phyloP scores from a whole-genome alignment of 2,888 invertebrate species.

The Lasioglossum zephyrum region DNA sequence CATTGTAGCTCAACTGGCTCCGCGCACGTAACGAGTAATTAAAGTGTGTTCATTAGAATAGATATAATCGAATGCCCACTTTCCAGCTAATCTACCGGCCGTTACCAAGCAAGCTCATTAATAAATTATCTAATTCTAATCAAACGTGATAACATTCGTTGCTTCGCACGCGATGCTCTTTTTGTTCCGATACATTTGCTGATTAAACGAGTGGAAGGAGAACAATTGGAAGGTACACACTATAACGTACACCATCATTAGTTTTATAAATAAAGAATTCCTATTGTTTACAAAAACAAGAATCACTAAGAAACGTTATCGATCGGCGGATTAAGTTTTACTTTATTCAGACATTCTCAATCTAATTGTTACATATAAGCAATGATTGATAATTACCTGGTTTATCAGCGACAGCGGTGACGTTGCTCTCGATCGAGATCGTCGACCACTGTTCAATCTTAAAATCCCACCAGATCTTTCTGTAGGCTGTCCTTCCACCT shows the following conservation, averaged over 20 bases:
- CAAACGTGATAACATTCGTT: conserved; percentile 31
- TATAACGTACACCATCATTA: neutral
- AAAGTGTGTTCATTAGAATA: neutral
- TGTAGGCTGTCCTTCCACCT: neutral
- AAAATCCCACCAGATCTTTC: conserved; percentile 38
- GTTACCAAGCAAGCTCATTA: conserved; percentile 23
- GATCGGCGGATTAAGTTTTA: neutral
- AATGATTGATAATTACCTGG: conserved; percentile 25
- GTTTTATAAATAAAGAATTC: neutral
- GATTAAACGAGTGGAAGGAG: conserved; percentile 30
- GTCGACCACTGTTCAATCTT: conserved; percentile 9
- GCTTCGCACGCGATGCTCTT: conserved; percentile 45
- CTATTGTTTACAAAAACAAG: neutral
- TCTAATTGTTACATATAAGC: neutral
- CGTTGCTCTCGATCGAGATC: conserved; percentile 8
- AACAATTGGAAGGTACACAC: neutral
- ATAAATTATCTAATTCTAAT: conserved; percentile 42
- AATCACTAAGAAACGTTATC: neutral
- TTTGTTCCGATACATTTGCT: conserved; percentile 43
- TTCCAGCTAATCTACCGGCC: conserved; percentile 19
- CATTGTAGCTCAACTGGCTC: neutral
- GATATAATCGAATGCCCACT: neutral
- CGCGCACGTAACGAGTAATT: neutral
- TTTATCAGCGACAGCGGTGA: conserved; percentile 8
- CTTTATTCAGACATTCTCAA: neutral